Evolutionary conservation across 2,888 invertebrate species (phyloP), one percentile per base, ranked within the genome.

Genomic region (Temnothorax rugatulus): DNA sequence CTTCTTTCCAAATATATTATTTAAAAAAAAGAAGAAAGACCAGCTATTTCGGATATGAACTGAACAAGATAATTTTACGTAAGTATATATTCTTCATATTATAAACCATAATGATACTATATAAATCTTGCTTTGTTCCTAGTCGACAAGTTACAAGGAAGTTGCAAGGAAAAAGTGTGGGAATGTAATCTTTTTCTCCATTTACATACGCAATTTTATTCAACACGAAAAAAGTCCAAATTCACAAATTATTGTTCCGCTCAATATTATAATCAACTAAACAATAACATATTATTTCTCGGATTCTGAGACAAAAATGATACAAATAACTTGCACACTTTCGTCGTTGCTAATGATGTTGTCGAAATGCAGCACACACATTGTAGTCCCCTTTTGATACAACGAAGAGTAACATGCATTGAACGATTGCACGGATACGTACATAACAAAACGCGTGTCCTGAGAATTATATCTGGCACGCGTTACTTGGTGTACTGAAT

Each of bases 341-440:
- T 84, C 86, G 82, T 88, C 54, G 79, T 84, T 86, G 75, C 83
- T 89, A 84, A 85, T 77, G 71, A 47, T 79, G 82, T 82, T 44
- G 25, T 50, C 18, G 21, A 64, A 76, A 77, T 41, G 52, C 25
- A 68, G 25, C 4, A n/a, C 8, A n/a, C 15, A 29, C 13, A 68
- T n/a, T 69, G 38, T 13, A 77, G 21, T 41, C 18, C 8, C 29
- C 4, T 59, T 71, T 47, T 11, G 18, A 64, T 54, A 61, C 9
- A 59, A 64, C 34, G 4, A 76, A 54, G 41, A n/a, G 54, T 41
- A 76, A 64, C 18, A 54, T 29, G 9, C 11, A 57, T 5, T 34
- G 29, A 68, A 57, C 15, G 8, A 81, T 73, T 81, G 73, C 73
- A 81, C 57, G 47, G 52, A 47, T 54, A 66, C 25, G n/a, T 38